phyloP scores from a whole-genome alignment of 2,888 invertebrate genomes.

The Dinocampus coccinellae region DNA sequence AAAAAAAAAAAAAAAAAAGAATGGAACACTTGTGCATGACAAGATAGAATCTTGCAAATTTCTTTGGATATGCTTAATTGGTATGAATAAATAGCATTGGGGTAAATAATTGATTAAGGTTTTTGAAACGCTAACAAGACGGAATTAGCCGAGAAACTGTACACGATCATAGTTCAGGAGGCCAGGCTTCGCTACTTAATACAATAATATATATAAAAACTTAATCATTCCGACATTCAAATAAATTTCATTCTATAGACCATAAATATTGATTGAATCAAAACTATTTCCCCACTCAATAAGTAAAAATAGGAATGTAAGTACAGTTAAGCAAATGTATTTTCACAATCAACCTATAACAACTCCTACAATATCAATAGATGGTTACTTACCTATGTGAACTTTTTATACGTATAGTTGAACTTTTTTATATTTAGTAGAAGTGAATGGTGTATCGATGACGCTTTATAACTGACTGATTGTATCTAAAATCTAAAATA shows the following conservation, averaged over 20 bases:
- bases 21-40: not conserved
- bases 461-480: not conserved
- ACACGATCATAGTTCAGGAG: slow-evolving; percentile 39
- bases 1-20: not conserved
- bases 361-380: slow-evolving; percentile 16
- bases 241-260: no score
- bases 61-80: not conserved
- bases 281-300: not conserved
- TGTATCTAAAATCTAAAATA: not conserved
- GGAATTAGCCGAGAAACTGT: slow-evolving; percentile 43
- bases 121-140: slow-evolving; percentile 41
- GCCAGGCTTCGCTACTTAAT: no score
- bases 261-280: no score
- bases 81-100: not conserved
- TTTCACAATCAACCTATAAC: not conserved
- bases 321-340: no score
- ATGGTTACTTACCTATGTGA: slow-evolving; percentile 14
- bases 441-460: not conserved
- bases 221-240: no score
- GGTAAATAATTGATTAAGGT: not conserved
- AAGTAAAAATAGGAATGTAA: no score
- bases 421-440: not conserved
- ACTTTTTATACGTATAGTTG: not conserved
- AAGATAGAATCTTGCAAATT: not conserved
- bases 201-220: no score